Evolutionary conservation across 2,888 invertebrate genomes (phyloP), one percentile per base, ranked within the genome.

Genomic region (Linhomoeus sp.): DNA sequence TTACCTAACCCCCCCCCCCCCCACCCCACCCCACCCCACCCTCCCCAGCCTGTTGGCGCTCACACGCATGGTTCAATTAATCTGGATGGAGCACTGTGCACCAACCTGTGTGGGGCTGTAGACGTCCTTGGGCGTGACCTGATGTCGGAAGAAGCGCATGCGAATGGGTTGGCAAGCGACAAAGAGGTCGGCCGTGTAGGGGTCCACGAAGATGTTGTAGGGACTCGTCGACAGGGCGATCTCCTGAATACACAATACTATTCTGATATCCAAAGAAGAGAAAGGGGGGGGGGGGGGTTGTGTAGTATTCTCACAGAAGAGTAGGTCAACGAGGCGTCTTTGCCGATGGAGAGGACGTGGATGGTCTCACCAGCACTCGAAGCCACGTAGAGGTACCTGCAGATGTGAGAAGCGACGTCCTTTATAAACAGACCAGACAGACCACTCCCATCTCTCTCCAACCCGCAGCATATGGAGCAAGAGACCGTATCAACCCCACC

Each of bases 81-180:
- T n/a, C n/a, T n/a, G n/a, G n/a, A n/a, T n/a, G n/a, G n/a, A n/a
- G n/a, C n/a, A n/a, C n/a, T n/a, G n/a, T 19, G 14, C 22, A 22
- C 5, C 20, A 35, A 49, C 49, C 45, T 49, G 49, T 15, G 49
- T 44, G 3, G 49, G 49, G 2, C 38, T 23, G 17, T 36, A 40
- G 14, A 47, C 22, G 20, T 22, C 25, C 39, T 47, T 43, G 15
- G 49, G 47, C 5, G 25, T n/a, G 12, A 9, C 22, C 14, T 43
- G 39, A 41, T 49, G 35, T 14, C 41, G 24, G 43, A 50, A 48
- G 20, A 49, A 33, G 12, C 45, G 25, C 23, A n/a, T 45, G 41
- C 48, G 48, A 26, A 48, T 22, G 12, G 50, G 50, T 37, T 50
- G 50, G 23, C 40, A 39, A 19, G 29, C 50, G 14, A 50, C 50